These are phyloP conservation scores for Pluvianellus socialis DNA, from an alignment of 2,113 vertebrate genomes.

Conservation along the genomic window DNA sequence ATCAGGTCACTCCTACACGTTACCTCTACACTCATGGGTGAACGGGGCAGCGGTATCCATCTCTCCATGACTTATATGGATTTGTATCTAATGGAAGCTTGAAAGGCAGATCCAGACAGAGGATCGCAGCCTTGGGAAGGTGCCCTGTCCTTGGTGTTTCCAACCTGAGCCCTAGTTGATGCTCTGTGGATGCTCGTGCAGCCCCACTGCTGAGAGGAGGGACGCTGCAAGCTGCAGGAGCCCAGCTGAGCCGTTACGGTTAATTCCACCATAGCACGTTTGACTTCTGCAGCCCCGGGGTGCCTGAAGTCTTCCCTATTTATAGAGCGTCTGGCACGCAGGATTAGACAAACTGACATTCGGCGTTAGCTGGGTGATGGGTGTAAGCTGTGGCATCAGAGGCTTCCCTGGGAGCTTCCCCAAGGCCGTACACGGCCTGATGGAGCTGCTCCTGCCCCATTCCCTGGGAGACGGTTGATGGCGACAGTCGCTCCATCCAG, in stretches of 20 bases:
- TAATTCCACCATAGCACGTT: neutral
- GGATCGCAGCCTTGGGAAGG: neutral
- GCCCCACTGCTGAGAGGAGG: neutral
- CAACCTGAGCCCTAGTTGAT: neutral
- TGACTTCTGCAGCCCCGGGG: neutral
- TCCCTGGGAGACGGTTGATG: neutral
- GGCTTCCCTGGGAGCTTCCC: neutral
- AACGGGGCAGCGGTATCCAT: fast-evolving
- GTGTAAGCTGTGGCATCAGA: neutral
- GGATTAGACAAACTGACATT: neutral
- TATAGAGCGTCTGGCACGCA: neutral
- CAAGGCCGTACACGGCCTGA: neutral
- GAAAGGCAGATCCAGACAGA: neutral
- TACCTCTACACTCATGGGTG: fast-evolving
- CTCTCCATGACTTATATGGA: neutral
- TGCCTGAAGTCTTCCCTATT: neutral
- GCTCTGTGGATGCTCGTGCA: neutral
- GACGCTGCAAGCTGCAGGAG: neutral
- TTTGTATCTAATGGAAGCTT: neutral
- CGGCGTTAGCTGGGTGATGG: neutral
- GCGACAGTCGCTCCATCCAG: neutral
- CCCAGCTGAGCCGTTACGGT: neutral
- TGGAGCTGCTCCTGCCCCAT: neutral
- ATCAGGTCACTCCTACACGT: fast-evolving
- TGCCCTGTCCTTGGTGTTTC: neutral